Evolutionary conservation across 2,888 invertebrate genomes (phyloP).

Genomic region (Drosophila helvetica): DNA sequence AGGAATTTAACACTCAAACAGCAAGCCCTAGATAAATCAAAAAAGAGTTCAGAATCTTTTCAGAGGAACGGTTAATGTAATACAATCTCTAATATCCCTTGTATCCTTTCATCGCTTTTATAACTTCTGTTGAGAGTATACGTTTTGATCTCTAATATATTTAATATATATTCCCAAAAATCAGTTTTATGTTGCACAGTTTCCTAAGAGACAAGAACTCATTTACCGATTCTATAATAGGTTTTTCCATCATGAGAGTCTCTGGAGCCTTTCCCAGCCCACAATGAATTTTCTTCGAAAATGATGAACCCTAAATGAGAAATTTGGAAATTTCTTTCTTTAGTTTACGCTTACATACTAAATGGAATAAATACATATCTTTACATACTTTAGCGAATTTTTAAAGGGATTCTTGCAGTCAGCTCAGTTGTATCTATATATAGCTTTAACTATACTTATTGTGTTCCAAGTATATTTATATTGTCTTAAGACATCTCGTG

Average conservation of each 20-base stretch:
- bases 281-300: too few relatives aligned
- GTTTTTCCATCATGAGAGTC: not conserved
- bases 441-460: not conserved
- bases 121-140: not conserved
- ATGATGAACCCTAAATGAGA: too few relatives aligned
- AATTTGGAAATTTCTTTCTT: too few relatives aligned
- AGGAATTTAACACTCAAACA: constrained; percentile 2
- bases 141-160: not conserved
- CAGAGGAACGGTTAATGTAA: not conserved
- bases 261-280: not conserved
- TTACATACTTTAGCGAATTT: not conserved
- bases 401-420: not conserved
- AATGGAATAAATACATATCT: not conserved
- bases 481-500: not conserved
- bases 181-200: too few relatives aligned
- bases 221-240: not conserved
- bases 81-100: not conserved
- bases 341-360: too few relatives aligned
- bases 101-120: too few relatives aligned
- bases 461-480: constrained; percentile 3
- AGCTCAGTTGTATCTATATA: constrained; percentile 4
- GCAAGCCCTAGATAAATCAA: not conserved
- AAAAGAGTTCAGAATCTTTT: not conserved
- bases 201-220: too few relatives aligned
- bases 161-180: not conserved